Evolutionary conservation across 2,113 vertebrate species (phyloP), one percentile per base, ranked within the genome.

Genomic region (Leptosomus discolor): DNA sequence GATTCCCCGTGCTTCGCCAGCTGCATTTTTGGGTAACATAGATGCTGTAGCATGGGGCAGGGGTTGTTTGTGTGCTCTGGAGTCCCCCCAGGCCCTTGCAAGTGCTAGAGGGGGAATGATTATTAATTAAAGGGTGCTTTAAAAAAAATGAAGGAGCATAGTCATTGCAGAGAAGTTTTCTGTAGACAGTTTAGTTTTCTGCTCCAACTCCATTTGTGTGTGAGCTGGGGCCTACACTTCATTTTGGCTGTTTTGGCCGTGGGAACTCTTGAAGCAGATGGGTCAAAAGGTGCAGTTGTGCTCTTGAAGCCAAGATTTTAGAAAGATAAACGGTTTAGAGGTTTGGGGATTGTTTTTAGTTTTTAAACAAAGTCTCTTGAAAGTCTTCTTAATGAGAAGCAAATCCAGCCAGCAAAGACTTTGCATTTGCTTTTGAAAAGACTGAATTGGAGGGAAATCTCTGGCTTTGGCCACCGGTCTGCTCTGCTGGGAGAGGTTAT

Each of bases 401-500:
- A 92, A 94, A 90, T 94, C 76, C 45, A 91, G 76, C 92, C 81
- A 86, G 86, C 79, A 82, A 61, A 89, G 86, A 39, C 74, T 85
- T 48, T 68, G 60, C 48, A 39, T 81, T 94, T 78, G 88, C 70
- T 97, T 94, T 74, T 61, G 90, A 71, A 76, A 90, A 84, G 54
- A 75, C 51, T 81, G 91, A 78, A 69, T 63, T 87, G 88, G 75
- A 92, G 68, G 84, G 90, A 90, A 95, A 34, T 91, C 78, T 93
- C 65, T 69, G 92, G 87, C 6, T 15, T 57, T 93, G 88, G 94
- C 61, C 57, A 10, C 34, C 39, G 34, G 78, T 95, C 70, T 3
- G 13, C 65, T 95, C 90, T 93, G 71, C 85, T 83, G 90, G 92
- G 95, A 92, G 76, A 75, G 79, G 90, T 97, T 97, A 93, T 95